phyloP scores from a whole-genome alignment of 2,797 vertebrate species.

The Mus minutoides region DNA sequence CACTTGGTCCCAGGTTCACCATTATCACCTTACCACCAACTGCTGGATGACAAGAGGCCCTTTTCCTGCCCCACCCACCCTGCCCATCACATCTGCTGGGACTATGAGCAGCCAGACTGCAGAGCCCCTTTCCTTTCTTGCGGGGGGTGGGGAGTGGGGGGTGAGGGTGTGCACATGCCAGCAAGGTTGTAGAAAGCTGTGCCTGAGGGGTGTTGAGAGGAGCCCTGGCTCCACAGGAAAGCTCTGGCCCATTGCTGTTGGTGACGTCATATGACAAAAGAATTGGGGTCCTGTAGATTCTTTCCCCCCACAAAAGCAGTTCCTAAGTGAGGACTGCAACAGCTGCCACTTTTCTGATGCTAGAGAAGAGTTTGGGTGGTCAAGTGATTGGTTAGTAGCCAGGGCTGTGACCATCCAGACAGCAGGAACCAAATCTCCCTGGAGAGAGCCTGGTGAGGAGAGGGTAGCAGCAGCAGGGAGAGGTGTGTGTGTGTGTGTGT shows the following conservation, averaged over 20 bases:
- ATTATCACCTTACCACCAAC: slow-evolving; percentile 65
- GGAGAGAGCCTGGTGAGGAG: neutral
- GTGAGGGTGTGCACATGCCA: neutral
- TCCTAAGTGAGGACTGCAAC: neutral
- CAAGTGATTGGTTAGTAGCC: neutral
- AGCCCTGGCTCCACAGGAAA: neutral
- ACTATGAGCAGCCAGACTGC: neutral
- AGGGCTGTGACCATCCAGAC: neutral
- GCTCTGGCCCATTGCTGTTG: neutral
- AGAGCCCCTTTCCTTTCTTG: neutral
- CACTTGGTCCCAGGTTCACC: slow-evolving; percentile 67
- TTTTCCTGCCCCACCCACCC: neutral
- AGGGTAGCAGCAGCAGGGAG: neutral
- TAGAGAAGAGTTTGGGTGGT: neutral
- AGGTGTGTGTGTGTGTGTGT: too few relatives aligned
- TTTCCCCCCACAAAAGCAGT: neutral
- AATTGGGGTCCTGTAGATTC: neutral
- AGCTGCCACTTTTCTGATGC: slow-evolving; percentile 43
- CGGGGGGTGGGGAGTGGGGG: too few relatives aligned
- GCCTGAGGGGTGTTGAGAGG: slow-evolving; percentile 36
- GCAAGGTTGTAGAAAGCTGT: neutral
- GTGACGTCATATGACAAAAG: neutral
- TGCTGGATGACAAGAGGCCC: slow-evolving; percentile 60
- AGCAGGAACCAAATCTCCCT: neutral
- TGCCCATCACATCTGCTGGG: neutral